Base-by-base conservation (phyloP, 35 echinoderm and acorn worm genomes). In the Apostichopus japonicus region DNA sequence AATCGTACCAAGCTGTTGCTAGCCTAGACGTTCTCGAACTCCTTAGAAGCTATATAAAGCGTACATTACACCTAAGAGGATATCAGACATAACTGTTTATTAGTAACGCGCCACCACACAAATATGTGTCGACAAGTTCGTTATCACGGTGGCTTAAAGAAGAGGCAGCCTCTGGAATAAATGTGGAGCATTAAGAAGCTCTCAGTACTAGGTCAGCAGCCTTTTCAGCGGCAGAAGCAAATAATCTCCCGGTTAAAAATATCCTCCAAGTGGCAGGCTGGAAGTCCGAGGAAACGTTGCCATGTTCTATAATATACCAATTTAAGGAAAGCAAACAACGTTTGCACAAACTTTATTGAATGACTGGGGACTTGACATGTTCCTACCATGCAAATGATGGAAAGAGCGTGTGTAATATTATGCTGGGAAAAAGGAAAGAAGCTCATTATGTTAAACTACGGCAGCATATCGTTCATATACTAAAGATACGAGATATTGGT, bases 131-230 rank as follows among this genome's bases (percentile, higher is more conserved):
- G n/a, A 33, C 54, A 67, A 23, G 63, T 14, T 62, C 91, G 14
- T 56, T 92, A 79, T 33, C 91, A 80, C 16, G 91, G 52, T 92
- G 91, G 77, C 77, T 82, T 55, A 92, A 80, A 83, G 53, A 33
- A 78, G 78, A 51, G 25, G 13, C 56, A 51, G n/a, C 23, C 10
- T 24, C 91, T 80, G 77, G 91, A 52, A 81, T 81, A 55, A 67
- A 92, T 65, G 22, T 54, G 14, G 77, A 57, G 27, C 77, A 24
- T 10, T 63, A 24, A 53, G 82, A 65, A 57, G 91, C 91, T 16
- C 77, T 83, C 62, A 58, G 11, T 55, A 87, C 55, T 17, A 55
- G 83, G 55, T 61, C 83, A 22, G 83, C 83, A 87, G 83, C 83
- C 23, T 55, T 87, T 14, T 87, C 83, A 87, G 83, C 83, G 10